Conservation (phyloP, 1,140 invertebrate species). For the Melipona quadrifasciata region DNA sequence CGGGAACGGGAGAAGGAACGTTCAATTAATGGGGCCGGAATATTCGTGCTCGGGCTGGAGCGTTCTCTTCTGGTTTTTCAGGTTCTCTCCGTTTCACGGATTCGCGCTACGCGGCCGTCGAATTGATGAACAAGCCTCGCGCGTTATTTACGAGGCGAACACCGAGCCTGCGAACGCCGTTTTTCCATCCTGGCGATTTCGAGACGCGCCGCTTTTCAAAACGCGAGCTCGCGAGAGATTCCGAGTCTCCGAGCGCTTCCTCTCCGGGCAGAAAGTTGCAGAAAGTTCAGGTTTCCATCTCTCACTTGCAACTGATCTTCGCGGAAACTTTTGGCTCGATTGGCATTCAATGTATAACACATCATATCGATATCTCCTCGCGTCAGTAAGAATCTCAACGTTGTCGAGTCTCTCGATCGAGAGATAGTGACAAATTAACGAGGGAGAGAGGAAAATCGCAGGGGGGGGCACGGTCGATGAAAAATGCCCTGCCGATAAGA, state of each 20-base stretch:
- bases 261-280: no score
- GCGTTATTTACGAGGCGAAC: slow-evolving; percentile 15
- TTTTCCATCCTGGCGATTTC: not conserved
- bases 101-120: not conserved
- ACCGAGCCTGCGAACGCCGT: not conserved
- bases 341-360: not conserved
- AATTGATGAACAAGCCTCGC: slow-evolving; percentile 28
- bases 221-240: no score
- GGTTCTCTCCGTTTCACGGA: slow-evolving; percentile 33
- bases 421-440: slow-evolving; percentile 11
- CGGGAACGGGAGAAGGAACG: slow-evolving; percentile 15
- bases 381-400: not conserved
- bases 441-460: not conserved
- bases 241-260: no score
- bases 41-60: not conserved
- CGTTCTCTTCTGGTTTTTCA: slow-evolving; percentile 42
- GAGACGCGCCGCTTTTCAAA: not conserved
- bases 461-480: not conserved
- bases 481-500: slow-evolving; percentile 38
- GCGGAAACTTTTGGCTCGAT: not conserved
- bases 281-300: no score
- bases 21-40: slow-evolving; percentile 30
- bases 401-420: not conserved
- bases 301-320: no score
- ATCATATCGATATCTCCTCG: not conserved